phyloP scores from a whole-genome alignment of 2,888 invertebrate genomes.

The Neoaliturus tenellus region DNA sequence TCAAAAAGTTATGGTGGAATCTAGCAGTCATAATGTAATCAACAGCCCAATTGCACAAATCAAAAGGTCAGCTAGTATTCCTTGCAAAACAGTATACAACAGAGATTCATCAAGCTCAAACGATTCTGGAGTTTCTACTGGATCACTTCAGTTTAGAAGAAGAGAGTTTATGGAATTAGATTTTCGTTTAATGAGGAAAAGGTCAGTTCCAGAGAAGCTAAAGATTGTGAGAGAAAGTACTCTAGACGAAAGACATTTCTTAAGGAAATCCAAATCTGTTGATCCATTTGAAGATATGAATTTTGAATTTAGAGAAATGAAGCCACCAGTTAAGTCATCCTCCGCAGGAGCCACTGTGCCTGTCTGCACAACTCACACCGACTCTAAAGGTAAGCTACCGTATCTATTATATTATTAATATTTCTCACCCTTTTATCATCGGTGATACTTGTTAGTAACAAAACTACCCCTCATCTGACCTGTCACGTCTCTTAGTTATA shows the following conservation, averaged over 20 bases:
- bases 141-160: constrained; percentile 79
- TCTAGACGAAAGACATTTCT: constrained; percentile 76
- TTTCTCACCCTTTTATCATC: too few species aligned
- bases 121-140: constrained; percentile 87
- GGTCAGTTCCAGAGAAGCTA: constrained; percentile 75
- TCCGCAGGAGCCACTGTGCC: constrained; percentile 88
- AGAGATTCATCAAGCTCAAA: constrained; percentile 90
- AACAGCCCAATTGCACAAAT: constrained; percentile 75
- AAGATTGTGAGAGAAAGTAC: constrained; percentile 69
- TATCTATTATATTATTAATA: too few species aligned
- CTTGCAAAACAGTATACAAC: constrained; percentile 84
- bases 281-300: constrained; percentile 84
- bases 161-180: constrained; percentile 82
- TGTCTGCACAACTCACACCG: constrained; percentile 78
- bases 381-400: constrained; percentile 69
- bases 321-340: constrained; percentile 79
- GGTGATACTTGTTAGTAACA: too few species aligned
- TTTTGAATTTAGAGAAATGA: constrained; percentile 79
- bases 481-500: too few species aligned
- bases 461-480: too few species aligned
- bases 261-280: constrained; percentile 84
- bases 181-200: constrained; percentile 77
- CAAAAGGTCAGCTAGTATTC: constrained; percentile 85
- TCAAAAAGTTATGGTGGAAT: neutral
- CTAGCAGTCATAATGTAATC: constrained; percentile 10